Conservation (phyloP, 2,113 vertebrate species). For the Siphamia tubifer region DNA sequence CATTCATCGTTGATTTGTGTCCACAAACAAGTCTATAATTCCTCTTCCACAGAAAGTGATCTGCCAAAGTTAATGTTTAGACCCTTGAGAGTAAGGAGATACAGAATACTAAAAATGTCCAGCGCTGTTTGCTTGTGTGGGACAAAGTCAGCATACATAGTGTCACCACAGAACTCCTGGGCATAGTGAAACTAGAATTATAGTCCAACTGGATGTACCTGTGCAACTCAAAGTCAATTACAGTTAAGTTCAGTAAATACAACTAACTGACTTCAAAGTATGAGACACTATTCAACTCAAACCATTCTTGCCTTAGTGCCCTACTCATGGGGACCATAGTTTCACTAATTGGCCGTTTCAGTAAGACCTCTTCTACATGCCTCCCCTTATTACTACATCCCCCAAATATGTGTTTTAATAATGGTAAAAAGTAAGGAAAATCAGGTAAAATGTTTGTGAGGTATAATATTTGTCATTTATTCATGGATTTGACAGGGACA, state of each 20-base stretch:
- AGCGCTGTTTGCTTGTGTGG: neutral
- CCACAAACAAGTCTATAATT: constrained; percentile 15
- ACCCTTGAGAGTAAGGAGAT: constrained; percentile 9
- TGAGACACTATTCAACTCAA: no score
- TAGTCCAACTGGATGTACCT: neutral
- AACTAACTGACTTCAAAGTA: neutral
- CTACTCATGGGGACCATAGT: neutral
- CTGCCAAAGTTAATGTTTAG: constrained; percentile 10
- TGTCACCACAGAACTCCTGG: neutral
- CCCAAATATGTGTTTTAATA: no score
- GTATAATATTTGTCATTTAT: no score
- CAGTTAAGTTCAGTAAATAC: no score
- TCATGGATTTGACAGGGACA: no score
- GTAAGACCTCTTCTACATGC: no score
- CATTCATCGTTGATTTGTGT: constrained; percentile 19
- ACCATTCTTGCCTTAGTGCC: neutral
- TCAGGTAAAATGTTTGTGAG: no score
- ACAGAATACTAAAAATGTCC: constrained; percentile 24
- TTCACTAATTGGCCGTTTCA: no score
- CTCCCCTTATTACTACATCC: no score
- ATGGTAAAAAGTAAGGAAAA: no score
- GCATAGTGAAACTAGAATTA: neutral
- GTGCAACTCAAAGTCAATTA: neutral
- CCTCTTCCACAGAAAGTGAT: constrained; percentile 7
- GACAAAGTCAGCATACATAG: constrained; percentile 4